Percentiles rank a stretch among this genome's conserved stretches.
Conservation (phyloP, 2,888 invertebrate genomes). For the Papilio elwesi region DNA sequence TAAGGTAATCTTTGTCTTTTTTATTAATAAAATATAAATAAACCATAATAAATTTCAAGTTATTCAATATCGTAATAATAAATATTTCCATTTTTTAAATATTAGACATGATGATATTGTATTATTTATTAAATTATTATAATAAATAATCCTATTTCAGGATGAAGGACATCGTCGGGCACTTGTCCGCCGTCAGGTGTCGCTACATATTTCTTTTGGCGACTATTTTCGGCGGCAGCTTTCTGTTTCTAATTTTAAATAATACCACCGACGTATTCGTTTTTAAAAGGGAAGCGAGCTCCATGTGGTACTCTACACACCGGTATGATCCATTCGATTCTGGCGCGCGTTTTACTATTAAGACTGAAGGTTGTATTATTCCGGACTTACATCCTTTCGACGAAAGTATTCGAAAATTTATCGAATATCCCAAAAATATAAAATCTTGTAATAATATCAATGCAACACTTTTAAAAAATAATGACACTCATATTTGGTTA, state of each 20-base stretch:
- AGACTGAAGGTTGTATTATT: slow-evolving; percentile 87
- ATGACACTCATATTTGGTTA: slow-evolving; percentile 85
- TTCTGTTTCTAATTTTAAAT: slow-evolving; percentile 67
- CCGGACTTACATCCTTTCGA: slow-evolving; percentile 86
- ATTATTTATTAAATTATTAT: slow-evolving; percentile 1
- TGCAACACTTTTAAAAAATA: slow-evolving; percentile 82
- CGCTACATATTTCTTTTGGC: slow-evolving; percentile 68
- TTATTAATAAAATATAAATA: background rate
- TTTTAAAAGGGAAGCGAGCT: slow-evolving; percentile 56
- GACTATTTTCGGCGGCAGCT: slow-evolving; percentile 65
- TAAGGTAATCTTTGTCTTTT: background rate
- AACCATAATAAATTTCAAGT: too few species aligned
- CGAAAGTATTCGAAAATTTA: slow-evolving; percentile 79
- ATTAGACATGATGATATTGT: background rate
- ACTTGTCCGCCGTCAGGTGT: slow-evolving; percentile 57
- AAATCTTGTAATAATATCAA: slow-evolving; percentile 80
- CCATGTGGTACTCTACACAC: slow-evolving; percentile 50
- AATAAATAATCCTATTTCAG: slow-evolving; percentile 58
- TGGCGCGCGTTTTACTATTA: slow-evolving; percentile 78
- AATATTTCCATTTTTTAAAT: background rate
- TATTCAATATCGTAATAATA: background rate
- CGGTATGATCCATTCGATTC: slow-evolving; percentile 51
- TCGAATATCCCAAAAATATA: slow-evolving; percentile 74
- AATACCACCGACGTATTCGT: slow-evolving; percentile 62
- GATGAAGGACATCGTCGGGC: slow-evolving; percentile 53